These are phyloP conservation scores for Hyla sarda DNA, from an alignment of 2,113 vertebrate genomes.

Conservation along the genomic window DNA sequence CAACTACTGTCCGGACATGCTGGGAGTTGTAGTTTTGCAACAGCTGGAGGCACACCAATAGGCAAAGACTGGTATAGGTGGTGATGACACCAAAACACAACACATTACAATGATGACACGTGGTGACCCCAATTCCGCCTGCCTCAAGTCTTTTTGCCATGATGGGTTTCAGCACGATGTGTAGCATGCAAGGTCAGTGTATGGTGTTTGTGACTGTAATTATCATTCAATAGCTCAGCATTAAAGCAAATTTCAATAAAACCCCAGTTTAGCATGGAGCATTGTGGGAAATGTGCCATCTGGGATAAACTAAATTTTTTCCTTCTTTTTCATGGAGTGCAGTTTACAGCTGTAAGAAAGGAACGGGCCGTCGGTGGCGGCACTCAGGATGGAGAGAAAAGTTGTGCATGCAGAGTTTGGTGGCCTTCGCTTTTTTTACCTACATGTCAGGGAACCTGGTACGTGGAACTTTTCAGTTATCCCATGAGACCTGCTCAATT, in stretches of 20 bases:
- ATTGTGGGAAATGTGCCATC: background rate
- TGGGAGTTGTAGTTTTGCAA: too few relatives aligned
- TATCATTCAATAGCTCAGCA: background rate
- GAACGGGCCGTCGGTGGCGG: slow-evolving; percentile 32
- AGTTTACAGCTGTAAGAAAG: slow-evolving; percentile 2
- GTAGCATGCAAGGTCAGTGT: background rate
- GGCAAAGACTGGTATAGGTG: too few relatives aligned
- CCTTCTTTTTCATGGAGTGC: too few relatives aligned
- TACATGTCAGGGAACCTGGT: slow-evolving; percentile 84
- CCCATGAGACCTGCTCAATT: slow-evolving; percentile 96
- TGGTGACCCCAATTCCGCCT: background rate
- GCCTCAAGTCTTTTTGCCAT: background rate
- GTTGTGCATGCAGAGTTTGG: slow-evolving; percentile 53
- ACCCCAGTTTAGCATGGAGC: background rate
- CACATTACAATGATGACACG: background rate
- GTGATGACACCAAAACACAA: background rate
- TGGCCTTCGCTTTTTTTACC: slow-evolving; percentile 82
- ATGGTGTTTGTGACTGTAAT: background rate
- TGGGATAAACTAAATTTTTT: too few relatives aligned
- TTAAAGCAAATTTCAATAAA: background rate
- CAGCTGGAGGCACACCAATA: too few relatives aligned
- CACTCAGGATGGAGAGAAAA: slow-evolving; percentile 47
- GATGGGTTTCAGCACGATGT: background rate
- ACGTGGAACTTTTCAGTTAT: slow-evolving; percentile 91
- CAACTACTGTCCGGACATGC: too few relatives aligned